phyloP scores from a whole-genome alignment of 2,797 vertebrate genomes.

The Anguilla pacifica region DNA sequence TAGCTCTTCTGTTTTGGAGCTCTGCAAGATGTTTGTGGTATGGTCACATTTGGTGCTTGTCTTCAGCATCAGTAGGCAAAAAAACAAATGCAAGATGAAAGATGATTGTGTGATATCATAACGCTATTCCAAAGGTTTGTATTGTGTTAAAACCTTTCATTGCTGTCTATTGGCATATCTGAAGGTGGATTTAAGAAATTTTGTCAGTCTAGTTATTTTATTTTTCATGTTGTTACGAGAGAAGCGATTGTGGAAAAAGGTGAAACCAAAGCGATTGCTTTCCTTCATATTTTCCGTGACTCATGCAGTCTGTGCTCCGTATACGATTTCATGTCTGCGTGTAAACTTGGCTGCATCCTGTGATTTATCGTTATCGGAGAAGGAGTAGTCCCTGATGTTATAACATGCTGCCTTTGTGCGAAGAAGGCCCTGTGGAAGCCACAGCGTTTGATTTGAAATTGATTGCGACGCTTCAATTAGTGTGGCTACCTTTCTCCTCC shows the following conservation, averaged over 20 bases:
- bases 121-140: neutral
- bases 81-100: neutral
- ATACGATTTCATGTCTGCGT: conserved; percentile 11
- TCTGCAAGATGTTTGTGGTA: neutral
- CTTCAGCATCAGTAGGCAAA: neutral
- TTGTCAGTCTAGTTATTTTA: neutral
- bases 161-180: neutral
- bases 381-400: conserved; percentile 3
- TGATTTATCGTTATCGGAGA: conserved; percentile 23
- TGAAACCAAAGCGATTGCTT: neutral
- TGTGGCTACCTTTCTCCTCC: neutral
- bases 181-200: neutral
- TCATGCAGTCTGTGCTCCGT: neutral
- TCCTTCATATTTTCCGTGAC: neutral
- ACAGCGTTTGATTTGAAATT: conserved; percentile 22
- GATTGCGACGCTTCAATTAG: conserved; percentile 23
- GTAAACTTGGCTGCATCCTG: conserved; percentile 12
- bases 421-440: neutral
- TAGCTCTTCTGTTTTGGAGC: neutral
- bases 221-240: neutral
- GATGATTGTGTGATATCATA: neutral
- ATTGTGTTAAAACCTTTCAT: neutral
- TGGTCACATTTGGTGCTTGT: neutral
- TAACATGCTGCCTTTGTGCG: conserved; percentile 13
- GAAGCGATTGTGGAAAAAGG: conserved; percentile 10